A percentile compares a stretch with the other conserved stretches of the same genome.
phyloP scores from a whole-genome alignment of 2,113 vertebrate genomes.

The Chlamydotis undulata region DNA sequence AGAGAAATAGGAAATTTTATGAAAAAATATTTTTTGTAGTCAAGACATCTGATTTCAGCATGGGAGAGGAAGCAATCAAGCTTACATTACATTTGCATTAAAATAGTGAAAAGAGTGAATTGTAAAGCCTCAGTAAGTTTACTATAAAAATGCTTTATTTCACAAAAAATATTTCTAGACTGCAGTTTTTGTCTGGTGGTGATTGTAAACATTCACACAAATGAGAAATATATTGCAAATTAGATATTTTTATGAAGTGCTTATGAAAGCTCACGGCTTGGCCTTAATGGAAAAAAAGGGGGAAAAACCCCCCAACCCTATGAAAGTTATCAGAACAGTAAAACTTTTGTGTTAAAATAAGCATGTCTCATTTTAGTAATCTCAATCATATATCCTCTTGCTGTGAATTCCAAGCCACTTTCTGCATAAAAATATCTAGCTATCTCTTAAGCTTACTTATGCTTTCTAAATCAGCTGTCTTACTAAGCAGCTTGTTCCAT shows the following conservation, averaged over 20 bases:
- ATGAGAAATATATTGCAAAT: neutral
- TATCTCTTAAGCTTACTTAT: conserved; percentile 32
- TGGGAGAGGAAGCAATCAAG: neutral
- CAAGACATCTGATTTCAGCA: neutral
- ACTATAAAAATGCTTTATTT: neutral
- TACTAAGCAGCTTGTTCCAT: neutral
- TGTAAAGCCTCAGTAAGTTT: neutral
- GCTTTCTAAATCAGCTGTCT: neutral
- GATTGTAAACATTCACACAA: neutral
- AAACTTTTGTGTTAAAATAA: neutral
- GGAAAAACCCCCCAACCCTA: accelerated
- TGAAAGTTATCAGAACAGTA: neutral
- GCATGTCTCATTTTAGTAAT: neutral
- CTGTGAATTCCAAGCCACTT: neutral
- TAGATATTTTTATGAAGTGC: neutral
- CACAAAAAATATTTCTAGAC: neutral
- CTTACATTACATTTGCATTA: neutral
- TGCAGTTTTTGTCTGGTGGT: neutral
- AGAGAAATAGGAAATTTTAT: neutral
- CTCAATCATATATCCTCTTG: neutral
- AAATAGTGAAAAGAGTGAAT: neutral
- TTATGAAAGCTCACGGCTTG: neutral
- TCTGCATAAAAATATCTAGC: neutral
- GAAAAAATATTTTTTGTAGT: neutral
- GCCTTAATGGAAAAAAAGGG: neutral